Evolutionary conservation across 2,797 vertebrate genomes (phyloP), one percentile per base, ranked within the genome.

Genomic region (Harpagifer antarcticus): DNA sequence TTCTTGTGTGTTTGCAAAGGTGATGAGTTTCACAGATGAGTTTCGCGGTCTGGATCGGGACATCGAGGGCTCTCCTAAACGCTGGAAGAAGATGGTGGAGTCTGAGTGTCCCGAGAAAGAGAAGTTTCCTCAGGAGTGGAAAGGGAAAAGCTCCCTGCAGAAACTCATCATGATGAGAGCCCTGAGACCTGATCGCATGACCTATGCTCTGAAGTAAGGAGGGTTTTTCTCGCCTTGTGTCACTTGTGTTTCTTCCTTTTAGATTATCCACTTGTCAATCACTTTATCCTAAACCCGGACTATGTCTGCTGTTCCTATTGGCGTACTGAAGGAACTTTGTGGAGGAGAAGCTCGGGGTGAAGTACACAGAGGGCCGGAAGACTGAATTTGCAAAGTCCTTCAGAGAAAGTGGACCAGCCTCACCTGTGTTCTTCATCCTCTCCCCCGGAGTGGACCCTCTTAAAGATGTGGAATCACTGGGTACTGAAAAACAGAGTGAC

Each of bases 71-170:
- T 96, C 93, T 19, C 89, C 92, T 3, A 94, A 95, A 82, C 92
- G 90, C 85, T 92, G 93, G 95, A 93, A 90, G 85, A 96, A 96
- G 86, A 61, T 90, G 40, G 92, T 93, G 33, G 91, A 94, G 88
- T 94, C 95, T 0, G 94, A 95, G 86, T 93, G 86, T 92, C 92
- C 95, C 1, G 94, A 96, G 88, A 95, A 96, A 69, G 90, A 96
- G 83, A 96, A 86, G 78, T 92, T 96, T 71, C 92, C 94, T 61
- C 91, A 95, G 86, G 94, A 95, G 72, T 92, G 92, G 93, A 95
- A 96, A 85, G 91, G 79, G 16, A 94, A 95, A 88, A 94, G 87
- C 75, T 95, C 88, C 37, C 90, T 95, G 45, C 93, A 96, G 86
- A 97, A 95, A 57, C 93, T 94, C 27, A 90, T 95, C 90, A 94